Conservation (phyloP, 2,888 invertebrate genomes). For the Tortricodes alternella region DNA sequence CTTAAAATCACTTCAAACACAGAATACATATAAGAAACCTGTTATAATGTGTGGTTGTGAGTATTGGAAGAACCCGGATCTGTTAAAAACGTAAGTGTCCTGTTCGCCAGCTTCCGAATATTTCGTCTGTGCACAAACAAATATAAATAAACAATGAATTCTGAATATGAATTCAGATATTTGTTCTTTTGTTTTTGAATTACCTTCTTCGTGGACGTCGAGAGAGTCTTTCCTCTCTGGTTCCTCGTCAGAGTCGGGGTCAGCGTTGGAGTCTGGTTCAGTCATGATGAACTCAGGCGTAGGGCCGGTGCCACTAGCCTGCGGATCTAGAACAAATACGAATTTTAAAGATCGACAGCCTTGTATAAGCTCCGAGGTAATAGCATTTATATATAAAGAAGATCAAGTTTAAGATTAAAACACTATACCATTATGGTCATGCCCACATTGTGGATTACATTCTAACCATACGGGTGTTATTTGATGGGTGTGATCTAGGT, state of each 20-base stretch:
- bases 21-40: slow-evolving; percentile 37
- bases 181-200: background rate
- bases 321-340: slow-evolving; percentile 51
- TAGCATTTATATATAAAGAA: too few species aligned
- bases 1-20: slow-evolving; percentile 38
- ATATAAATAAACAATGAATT: slow-evolving; percentile 37
- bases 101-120: slow-evolving; percentile 73
- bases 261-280: slow-evolving; percentile 64
- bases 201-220: slow-evolving; percentile 79
- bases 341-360: background rate
- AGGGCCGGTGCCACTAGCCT: slow-evolving; percentile 50
- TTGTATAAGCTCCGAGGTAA: background rate
- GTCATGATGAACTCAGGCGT: slow-evolving; percentile 76
- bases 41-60: slow-evolving; percentile 46
- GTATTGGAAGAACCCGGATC: slow-evolving; percentile 56
- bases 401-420: too few species aligned
- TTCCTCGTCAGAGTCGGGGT: slow-evolving; percentile 74
- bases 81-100: slow-evolving; percentile 53
- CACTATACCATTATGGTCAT: too few species aligned
- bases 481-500: too few species aligned
- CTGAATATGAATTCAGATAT: background rate
- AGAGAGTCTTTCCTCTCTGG: slow-evolving; percentile 72
- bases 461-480: too few species aligned
- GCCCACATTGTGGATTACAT: too few species aligned
- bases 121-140: slow-evolving; percentile 73